These are phyloP conservation scores for Dryobates pubescens DNA, from an alignment of 2,797 vertebrate genomes.

Conservation along the genomic window DNA sequence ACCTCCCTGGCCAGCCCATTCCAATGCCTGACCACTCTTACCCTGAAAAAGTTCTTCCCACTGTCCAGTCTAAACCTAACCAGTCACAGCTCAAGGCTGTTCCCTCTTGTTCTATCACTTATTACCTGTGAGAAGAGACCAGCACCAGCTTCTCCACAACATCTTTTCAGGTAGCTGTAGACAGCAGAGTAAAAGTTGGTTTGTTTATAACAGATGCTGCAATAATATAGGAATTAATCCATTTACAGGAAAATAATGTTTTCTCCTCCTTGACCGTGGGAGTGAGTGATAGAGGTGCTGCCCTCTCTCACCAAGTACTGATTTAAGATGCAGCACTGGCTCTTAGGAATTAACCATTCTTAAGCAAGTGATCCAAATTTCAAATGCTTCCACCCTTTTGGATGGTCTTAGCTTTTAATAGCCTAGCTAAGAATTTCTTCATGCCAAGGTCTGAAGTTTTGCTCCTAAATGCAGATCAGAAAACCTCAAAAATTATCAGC, in stretches of 20 bases:
- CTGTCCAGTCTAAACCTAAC: no score
- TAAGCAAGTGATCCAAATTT: not conserved
- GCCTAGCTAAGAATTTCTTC: not conserved
- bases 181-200: not conserved
- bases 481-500: not conserved
- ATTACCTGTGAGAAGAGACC: no score
- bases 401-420: not conserved
- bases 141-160: no score
- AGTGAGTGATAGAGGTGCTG: not conserved
- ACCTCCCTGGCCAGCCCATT: no score
- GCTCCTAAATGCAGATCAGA: not conserved
- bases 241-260: not conserved
- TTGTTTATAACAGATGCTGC: not conserved
- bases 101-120: no score
- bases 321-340: rapidly evolving
- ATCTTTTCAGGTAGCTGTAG: no score
- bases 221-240: not conserved
- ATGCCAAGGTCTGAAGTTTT: not conserved
- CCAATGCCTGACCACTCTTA: no score
- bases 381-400: not conserved
- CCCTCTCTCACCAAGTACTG: not conserved
- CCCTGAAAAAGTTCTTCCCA: no score
- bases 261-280: not conserved
- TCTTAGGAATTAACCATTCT: not conserved
- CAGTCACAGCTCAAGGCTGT: no score